Conservation (phyloP, 2,113 vertebrate species). For the Rhynchomys soricoides region DNA sequence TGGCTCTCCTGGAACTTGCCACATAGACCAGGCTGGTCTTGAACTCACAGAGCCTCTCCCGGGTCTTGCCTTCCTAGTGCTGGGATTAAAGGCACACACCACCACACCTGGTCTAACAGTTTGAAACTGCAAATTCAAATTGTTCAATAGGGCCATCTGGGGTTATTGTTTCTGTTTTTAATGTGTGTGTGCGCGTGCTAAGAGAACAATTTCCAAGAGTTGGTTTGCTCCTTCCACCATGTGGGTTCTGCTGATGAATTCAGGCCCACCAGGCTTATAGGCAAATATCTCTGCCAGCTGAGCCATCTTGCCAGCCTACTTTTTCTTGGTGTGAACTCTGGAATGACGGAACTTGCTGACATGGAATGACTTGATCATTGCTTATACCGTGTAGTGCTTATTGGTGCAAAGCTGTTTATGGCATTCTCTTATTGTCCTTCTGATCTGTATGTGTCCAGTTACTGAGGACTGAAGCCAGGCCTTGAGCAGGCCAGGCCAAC, state of each 20-base stretch:
- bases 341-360: background rate
- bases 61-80: background rate
- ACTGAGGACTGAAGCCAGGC: background rate
- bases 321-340: background rate
- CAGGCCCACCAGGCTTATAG: background rate
- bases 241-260: too few species aligned
- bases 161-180: background rate
- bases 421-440: background rate
- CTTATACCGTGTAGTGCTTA: background rate
- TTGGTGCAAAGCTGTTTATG: background rate
- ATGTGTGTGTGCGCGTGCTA: too few species aligned
- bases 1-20: background rate
- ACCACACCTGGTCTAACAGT: background rate
- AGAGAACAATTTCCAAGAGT: background rate
- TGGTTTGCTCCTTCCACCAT: background rate
- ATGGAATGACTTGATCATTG: too few species aligned
- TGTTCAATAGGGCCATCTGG: background rate
- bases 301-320: background rate
- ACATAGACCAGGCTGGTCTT: background rate
- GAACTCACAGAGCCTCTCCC: background rate
- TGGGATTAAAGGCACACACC: background rate
- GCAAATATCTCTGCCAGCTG: background rate
- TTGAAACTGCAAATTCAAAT: background rate
- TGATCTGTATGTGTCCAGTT: background rate
- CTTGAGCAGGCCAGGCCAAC: background rate